Percentiles rank a stretch among this genome's conserved stretches.
Conservation (phyloP, 92 coral and sea anemone species). For the Epizoanthus ramosus region DNA sequence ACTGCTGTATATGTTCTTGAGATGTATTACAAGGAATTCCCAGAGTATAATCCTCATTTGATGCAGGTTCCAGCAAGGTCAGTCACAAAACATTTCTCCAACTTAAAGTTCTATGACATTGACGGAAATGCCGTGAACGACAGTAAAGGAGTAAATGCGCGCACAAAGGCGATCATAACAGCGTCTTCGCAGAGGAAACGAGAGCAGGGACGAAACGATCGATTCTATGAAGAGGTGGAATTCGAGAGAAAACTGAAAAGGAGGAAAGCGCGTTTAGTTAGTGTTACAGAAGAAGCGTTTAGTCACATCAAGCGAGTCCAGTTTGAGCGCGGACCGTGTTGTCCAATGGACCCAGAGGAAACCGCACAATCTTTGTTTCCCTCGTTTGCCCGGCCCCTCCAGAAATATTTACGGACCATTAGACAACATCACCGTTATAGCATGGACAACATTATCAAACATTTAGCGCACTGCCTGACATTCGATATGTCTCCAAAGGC, state of each 20-base stretch:
- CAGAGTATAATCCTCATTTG: conserved; percentile 93
- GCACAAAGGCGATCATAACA: conserved; percentile 91
- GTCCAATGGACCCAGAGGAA: conserved; percentile 99
- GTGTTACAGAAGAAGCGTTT: conserved; percentile 95
- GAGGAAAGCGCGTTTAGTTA: conserved; percentile 82
- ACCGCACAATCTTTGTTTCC: conserved; percentile 98
- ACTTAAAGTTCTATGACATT: conserved; percentile 93
- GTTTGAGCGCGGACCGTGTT: conserved; percentile 93
- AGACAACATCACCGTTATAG: conserved; percentile 97
- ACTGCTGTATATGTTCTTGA: conserved; percentile 92
- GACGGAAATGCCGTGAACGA: conserved; percentile 86
- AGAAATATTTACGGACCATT: conserved; percentile 93
- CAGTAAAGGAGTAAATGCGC: conserved; percentile 79
- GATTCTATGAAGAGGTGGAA: conserved; percentile 97
- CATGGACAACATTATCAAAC: conserved; percentile 96
- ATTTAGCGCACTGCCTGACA: conserved; percentile 95
- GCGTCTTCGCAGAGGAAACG: conserved; percentile 91
- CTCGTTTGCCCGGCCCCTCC: conserved; percentile 96
- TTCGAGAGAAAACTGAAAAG: conserved; percentile 84
- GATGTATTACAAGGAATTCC: conserved; percentile 97
- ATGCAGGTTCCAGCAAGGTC: conserved; percentile 92
- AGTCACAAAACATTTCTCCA: conserved; percentile 87
- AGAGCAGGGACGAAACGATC: conserved; percentile 93
- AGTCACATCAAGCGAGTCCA: conserved; percentile 91
- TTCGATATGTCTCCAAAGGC: conserved; percentile 98